Conservation (phyloP, 1,140 invertebrate genomes). For the Trinorchestia longiramus region DNA sequence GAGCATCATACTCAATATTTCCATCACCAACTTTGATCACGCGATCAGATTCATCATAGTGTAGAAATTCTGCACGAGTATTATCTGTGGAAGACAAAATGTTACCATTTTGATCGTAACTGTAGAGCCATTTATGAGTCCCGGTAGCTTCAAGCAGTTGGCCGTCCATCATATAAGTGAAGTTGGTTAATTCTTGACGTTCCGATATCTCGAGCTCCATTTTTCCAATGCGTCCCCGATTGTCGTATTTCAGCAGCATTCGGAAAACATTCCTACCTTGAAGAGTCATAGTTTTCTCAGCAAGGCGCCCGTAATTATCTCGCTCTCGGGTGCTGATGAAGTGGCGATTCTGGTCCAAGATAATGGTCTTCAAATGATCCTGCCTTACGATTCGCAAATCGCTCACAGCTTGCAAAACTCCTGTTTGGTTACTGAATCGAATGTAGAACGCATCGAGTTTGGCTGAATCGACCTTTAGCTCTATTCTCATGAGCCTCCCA, state of each 20-base stretch:
- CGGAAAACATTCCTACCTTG: constrained; percentile 87
- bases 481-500: constrained; percentile 84
- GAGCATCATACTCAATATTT: constrained; percentile 70
- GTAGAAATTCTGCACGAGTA: constrained; percentile 85
- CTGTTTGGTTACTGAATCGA: constrained; percentile 76
- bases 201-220: constrained; percentile 71
- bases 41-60: constrained; percentile 92
- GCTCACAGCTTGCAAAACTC: constrained; percentile 72
- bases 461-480: constrained; percentile 72
- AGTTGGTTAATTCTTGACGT: constrained; percentile 59
- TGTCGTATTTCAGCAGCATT: constrained; percentile 87
- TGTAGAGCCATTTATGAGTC: constrained; percentile 89
- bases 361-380: constrained; percentile 76
- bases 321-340: constrained; percentile 89
- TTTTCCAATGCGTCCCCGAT: constrained; percentile 84
- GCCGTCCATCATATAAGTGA: constrained; percentile 70
- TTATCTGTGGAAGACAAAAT: constrained; percentile 88
- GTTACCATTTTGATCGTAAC: constrained; percentile 96
- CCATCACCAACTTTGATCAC: constrained; percentile 89
- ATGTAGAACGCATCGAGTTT: constrained; percentile 60
- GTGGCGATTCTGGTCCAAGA: constrained; percentile 88
- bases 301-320: constrained; percentile 84
- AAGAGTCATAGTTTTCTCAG: constrained; percentile 85
- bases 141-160: constrained; percentile 67
- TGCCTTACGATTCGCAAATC: constrained; percentile 63